Evolutionary conservation across 2,888 invertebrate genomes (phyloP).

Genomic region (Nesidiocoris tenuis): DNA sequence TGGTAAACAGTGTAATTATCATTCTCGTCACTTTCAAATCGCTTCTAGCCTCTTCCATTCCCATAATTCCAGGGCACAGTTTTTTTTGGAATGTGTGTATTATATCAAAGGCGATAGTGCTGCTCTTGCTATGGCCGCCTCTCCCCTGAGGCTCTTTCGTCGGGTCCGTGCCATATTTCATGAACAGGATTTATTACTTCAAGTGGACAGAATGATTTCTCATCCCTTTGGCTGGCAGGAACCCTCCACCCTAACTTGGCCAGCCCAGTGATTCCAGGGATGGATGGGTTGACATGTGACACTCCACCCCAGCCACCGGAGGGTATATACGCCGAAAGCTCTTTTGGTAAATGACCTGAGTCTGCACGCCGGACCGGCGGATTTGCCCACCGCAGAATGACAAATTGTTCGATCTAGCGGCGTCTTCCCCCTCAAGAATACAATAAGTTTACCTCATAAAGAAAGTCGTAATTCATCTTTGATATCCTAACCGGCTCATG

Average conservation of each 20-base stretch:
- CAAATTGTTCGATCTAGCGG: too few relatives aligned
- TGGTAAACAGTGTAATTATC: too few relatives aligned
- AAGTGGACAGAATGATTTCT: slow-evolving; percentile 20
- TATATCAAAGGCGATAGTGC: not conserved
- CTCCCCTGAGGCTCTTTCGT: not conserved
- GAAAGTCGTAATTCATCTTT: too few relatives aligned
- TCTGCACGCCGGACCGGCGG: too few relatives aligned
- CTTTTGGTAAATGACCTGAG: not conserved
- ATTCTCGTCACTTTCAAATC: too few relatives aligned
- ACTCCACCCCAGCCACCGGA: not conserved
- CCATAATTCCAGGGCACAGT: too few relatives aligned
- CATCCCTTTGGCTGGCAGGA: not conserved
- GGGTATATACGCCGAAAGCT: not conserved
- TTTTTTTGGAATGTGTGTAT: too few relatives aligned
- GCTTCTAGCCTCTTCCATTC: too few relatives aligned
- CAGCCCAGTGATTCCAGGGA: not conserved
- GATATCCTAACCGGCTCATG: too few relatives aligned
- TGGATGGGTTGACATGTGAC: not conserved
- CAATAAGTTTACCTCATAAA: too few relatives aligned
- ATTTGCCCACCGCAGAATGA: too few relatives aligned
- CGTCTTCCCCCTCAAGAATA: too few relatives aligned
- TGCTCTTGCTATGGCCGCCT: not conserved
- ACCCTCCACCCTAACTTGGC: not conserved
- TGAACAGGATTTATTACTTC: slow-evolving; percentile 17
- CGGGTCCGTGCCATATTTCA: not conserved